Conservation (phyloP, 2,888 invertebrate species). For the Cyrtodaria siliqua region DNA sequence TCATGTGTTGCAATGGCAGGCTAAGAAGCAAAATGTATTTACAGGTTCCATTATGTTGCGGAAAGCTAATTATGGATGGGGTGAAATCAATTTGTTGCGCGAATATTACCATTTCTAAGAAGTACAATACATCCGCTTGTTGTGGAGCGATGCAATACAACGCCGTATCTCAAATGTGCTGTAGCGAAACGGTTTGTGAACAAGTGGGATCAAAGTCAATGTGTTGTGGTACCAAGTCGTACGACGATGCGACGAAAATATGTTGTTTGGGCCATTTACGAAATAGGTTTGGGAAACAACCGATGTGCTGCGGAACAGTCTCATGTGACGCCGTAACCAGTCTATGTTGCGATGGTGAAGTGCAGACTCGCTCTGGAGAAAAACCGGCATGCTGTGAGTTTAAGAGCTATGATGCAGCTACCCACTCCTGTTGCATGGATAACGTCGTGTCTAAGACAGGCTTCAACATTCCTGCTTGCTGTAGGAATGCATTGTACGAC, state of each 20-base stretch:
- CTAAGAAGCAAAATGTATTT: slow-evolving; percentile 32
- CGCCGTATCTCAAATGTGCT: slow-evolving; percentile 38
- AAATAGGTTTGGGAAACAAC: slow-evolving; percentile 36
- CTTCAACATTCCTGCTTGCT: slow-evolving; percentile 37
- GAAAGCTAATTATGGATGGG: slow-evolving; percentile 42
- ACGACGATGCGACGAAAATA: slow-evolving; percentile 45
- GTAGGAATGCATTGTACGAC: slow-evolving; percentile 48
- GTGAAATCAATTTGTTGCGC: slow-evolving; percentile 38
- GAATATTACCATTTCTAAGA: slow-evolving; percentile 36
- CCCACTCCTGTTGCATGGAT: slow-evolving; percentile 47
- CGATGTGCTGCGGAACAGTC: slow-evolving; percentile 43
- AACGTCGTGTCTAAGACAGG: slow-evolving; percentile 27
- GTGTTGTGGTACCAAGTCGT: slow-evolving; percentile 45
- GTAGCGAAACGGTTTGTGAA: slow-evolving; percentile 36
- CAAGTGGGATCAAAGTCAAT: slow-evolving; percentile 38
- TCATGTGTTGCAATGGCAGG: slow-evolving; percentile 44
- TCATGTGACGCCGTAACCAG: slow-evolving; percentile 40
- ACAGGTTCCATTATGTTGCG: slow-evolving; percentile 48
- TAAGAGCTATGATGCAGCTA: slow-evolving; percentile 45
- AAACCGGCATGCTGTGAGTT: slow-evolving; percentile 51
- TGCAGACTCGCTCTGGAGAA: slow-evolving; percentile 38
- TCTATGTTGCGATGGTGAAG: slow-evolving; percentile 44
- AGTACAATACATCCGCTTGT: slow-evolving; percentile 38
- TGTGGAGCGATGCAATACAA: slow-evolving; percentile 50
- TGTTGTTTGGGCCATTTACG: slow-evolving; percentile 50